Evolutionary conservation across 2,113 vertebrate species (phyloP), one percentile per base, ranked within the genome.

Genomic region (Poeciliopsis turrubarensis): DNA sequence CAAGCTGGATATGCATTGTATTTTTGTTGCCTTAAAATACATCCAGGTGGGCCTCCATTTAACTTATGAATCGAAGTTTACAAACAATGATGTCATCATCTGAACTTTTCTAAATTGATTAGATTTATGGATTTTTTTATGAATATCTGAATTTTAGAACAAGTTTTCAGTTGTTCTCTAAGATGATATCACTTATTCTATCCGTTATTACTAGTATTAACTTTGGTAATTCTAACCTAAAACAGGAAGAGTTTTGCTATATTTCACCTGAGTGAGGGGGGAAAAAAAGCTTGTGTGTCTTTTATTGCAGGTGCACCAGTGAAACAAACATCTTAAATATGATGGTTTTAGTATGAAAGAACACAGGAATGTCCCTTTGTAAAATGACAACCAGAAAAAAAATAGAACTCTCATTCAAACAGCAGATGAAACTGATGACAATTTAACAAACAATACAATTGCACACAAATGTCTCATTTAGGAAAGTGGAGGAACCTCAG

Each of bases 391-490:
- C n/a, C n/a, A 44, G 37, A 27, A 37, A 76, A 47, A 37, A 41
- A 47, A 19, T 4, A 19, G 44, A 19, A 19, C 60, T 83, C 79
- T 79, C 39, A 22, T 51, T 83, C 79, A 87, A 91, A 89, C 87
- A 78, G 77, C 65, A 27, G 19, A 60, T 82, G 65, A 85, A 78
- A 69, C 47, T 68, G 73, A 73, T 80, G 86, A 89, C 87, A 89
- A 88, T 83, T 76, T 89, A 83, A 90, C 80, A 88, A 89, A 89
- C 80, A 85, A 80, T 85, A 84, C 81, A 87, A 87, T 89, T 92
- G 85, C 89, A 87, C 88, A 89, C 83, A 89, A 90, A 91, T 90
- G 86, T 90, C 85, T 91, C 86, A 90, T 87, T 91, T 88, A 90
- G 84, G 77, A 87, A 87, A 86, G 77, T 77, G 85, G 76, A 87